Base-by-base conservation (phyloP, 92 coral and sea anemone genomes). In the Phymanthus crucifer region DNA sequence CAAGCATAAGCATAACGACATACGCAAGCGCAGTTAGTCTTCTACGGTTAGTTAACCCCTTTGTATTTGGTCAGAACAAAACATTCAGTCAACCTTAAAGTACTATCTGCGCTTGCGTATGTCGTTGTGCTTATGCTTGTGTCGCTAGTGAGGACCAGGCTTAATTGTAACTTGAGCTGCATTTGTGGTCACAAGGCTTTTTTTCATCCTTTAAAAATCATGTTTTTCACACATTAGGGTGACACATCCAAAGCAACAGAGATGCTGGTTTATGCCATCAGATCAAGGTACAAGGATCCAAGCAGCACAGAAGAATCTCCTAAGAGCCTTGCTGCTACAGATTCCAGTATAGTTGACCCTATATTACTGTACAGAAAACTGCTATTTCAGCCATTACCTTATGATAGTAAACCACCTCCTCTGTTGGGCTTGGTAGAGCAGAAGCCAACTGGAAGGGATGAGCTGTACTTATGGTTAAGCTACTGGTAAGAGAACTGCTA, bases 391-490 rank as follows among this genome's bases (percentile, higher is more conserved):
- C 88, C 98, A 12, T 82, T 96, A 31, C 99, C 99, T 4, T 91
- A 89, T 75, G 91, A 90, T 84, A 78, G 79, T 81, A 80, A 84
- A 69, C 82, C 87, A 34, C 94, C 93, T 0, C 74, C 90, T 6
- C 48, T 89, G 31, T 70, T 88, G 81, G 70, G 83, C 54, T 87
- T 81, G 18, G 91, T 87, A 8, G 54, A 58, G 7, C 57, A 71
- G 1, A 87, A 88, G 32, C 83, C 77, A 21, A 23, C 88, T 77
- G 90, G 88, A 1, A 82, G 76, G 21, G 94, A 93, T 70, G 86
- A 76, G 67, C 86, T 90, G 35, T 96, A 78, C 83, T 84, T 96
- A 18, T 96, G 99, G 99, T 82, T 96, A 10, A 86, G 93, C 61
- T 96, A 91, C 79, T 96, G 99, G 99, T 96, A 82, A 71, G 89